A percentile compares a stretch with the other conserved stretches of the same genome.
Evolutionary conservation across 2,797 vertebrate species (phyloP).

Genomic region (Propithecus deckenii): DNA sequence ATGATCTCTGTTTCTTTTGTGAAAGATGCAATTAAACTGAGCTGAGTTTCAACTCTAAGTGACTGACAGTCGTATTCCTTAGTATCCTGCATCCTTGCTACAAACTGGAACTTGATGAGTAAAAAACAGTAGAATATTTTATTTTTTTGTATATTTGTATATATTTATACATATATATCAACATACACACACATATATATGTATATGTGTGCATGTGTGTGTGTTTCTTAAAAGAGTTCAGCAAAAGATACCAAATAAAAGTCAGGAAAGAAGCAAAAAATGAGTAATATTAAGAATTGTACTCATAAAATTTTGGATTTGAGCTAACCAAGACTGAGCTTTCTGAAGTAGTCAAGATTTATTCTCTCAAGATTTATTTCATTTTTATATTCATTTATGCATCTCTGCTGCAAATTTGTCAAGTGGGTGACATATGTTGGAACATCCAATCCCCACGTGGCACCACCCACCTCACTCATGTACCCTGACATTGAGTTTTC

Average conservation of each 20-base stretch:
- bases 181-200: neutral
- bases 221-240: neutral
- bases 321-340: neutral
- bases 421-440: neutral
- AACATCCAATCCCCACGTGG: no score
- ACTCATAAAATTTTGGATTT: neutral
- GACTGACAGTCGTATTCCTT: neutral
- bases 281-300: neutral
- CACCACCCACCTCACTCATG: neutral
- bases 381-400: neutral
- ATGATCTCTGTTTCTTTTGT: neutral
- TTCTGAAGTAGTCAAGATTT: neutral
- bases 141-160: neutral
- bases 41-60: neutral
- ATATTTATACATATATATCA: fast-evolving
- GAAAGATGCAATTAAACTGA: neutral
- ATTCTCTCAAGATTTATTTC: neutral
- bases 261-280: neutral
- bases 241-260: neutral
- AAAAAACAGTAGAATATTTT: neutral
- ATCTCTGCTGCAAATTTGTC: neutral
- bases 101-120: neutral
- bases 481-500: neutral
- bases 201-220: neutral
- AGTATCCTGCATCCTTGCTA: neutral